phyloP scores from a whole-genome alignment of 2,113 vertebrate species.

The Eublepharis macularius region DNA sequence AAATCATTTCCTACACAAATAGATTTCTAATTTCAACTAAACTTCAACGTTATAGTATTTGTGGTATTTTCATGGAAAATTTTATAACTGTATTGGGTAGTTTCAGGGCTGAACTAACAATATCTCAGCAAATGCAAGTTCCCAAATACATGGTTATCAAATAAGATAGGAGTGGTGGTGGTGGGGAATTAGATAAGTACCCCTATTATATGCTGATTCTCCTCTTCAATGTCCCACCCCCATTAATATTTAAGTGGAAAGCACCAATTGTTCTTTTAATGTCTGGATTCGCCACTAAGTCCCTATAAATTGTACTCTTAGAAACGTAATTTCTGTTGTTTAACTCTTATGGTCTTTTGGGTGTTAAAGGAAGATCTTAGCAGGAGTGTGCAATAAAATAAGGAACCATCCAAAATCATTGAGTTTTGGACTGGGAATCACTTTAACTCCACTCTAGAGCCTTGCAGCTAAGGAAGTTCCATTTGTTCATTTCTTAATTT shows the following conservation, averaged over 20 bases:
- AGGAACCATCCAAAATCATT: too few species aligned
- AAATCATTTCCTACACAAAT: conserved; percentile 41
- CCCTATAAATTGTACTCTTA: too few species aligned
- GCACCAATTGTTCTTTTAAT: neutral
- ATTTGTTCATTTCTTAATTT: too few species aligned
- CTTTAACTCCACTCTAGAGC: too few species aligned
- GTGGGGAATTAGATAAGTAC: neutral
- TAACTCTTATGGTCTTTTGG: too few species aligned
- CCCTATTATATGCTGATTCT: neutral
- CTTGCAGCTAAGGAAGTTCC: too few species aligned
- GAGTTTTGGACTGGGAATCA: too few species aligned
- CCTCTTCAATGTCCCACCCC: neutral
- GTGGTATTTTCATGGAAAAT: neutral
- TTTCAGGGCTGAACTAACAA: neutral
- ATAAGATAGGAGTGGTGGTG: neutral
- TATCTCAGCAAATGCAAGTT: neutral
- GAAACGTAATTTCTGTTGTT: too few species aligned
- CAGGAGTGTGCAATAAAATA: too few species aligned
- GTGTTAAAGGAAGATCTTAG: too few species aligned
- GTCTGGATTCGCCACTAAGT: too few species aligned
- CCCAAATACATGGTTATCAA: neutral
- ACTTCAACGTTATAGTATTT: conserved; percentile 39
- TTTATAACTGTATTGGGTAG: neutral
- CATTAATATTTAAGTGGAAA: neutral
- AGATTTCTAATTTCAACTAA: conserved; percentile 54